Evolutionary conservation across 2,888 invertebrate genomes (phyloP).

Genomic region (Philaethria dido): DNA sequence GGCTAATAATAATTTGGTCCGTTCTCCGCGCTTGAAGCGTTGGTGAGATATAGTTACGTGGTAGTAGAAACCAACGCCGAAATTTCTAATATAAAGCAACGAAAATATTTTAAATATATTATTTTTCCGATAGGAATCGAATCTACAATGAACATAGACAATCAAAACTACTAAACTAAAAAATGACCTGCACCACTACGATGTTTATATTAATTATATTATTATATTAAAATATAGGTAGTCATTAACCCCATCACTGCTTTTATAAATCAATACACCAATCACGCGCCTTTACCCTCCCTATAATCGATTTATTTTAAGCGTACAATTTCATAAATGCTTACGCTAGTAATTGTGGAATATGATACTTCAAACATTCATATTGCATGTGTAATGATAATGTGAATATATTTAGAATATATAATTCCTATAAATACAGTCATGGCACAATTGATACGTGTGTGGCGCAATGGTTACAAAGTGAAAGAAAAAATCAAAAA

Average conservation of each 20-base stretch:
- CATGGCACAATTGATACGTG: no score
- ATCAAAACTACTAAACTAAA: no score
- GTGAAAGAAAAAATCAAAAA: no score
- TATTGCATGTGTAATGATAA: background rate
- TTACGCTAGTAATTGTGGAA: background rate
- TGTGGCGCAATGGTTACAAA: no score
- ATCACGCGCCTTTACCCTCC: conserved; percentile 17
- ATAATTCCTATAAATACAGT: no score
- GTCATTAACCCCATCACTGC: conserved; percentile 2
- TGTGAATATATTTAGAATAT: background rate
- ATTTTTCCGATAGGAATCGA: no score
- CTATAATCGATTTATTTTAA: conserved; percentile 31
- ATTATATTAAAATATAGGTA: background rate
- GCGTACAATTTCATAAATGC: conserved; percentile 18
- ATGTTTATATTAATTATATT: background rate
- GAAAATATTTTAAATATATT: no score
- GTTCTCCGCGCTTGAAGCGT: background rate
- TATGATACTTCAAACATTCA: background rate
- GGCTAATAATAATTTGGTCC: background rate
- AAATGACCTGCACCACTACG: no score
- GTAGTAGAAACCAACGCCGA: no score
- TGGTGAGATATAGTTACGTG: background rate
- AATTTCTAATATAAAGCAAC: no score
- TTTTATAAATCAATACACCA: conserved; percentile 33
- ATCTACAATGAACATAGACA: no score